Evolutionary conservation across 2,888 invertebrate genomes (phyloP), one percentile per base, ranked within the genome.

Genomic region (Agrochola lychnidis): DNA sequence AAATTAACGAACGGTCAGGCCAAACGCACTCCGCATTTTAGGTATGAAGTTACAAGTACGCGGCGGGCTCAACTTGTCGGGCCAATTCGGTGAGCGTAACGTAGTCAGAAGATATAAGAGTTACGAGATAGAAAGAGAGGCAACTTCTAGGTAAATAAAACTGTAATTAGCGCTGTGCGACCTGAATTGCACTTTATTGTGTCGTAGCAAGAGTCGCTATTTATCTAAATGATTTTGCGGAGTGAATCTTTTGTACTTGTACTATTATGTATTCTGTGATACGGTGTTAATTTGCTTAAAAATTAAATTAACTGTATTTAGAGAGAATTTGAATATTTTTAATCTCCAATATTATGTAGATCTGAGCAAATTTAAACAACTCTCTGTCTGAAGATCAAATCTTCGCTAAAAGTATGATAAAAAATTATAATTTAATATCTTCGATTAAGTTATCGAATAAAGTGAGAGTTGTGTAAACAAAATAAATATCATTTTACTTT

Each of bases 371-470:
- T 72, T 64, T 51, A 69, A 72, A 72, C 36, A 64, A 22, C 71
- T 66, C 42, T 72, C 14, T 14, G 19, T 40, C 19, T 67, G 10
- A 48, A 69, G 40, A 79, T 61, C 59, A 59, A 81, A 79, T 57
- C 1, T 56, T 40, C 19, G 12, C 14, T 9, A 51, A 61, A 45
- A 40, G 40, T 57, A 30, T 45, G 36, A 61, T 57, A 45, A 40
- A 61, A 84, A 48, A 48, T 14, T 30, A 22, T 72, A 57, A 72
- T 79, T 61, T 2, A 6, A 57, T 57, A 51, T 69, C 59, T 69
- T 16, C 6, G n/a, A 40, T 14, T n/a, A 82, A 76, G n/a, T 68
- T 78, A 30, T 63, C 51, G 53, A 61, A 66, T 57, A 79, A 66
- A 61, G 9, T 25, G 25, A 66, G 25, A 7, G 16, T 66, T 69